Evolutionary conservation across 2,113 vertebrate genomes (phyloP), one percentile per base, ranked within the genome.

Genomic region (Boleophthalmus pectinirostris): DNA sequence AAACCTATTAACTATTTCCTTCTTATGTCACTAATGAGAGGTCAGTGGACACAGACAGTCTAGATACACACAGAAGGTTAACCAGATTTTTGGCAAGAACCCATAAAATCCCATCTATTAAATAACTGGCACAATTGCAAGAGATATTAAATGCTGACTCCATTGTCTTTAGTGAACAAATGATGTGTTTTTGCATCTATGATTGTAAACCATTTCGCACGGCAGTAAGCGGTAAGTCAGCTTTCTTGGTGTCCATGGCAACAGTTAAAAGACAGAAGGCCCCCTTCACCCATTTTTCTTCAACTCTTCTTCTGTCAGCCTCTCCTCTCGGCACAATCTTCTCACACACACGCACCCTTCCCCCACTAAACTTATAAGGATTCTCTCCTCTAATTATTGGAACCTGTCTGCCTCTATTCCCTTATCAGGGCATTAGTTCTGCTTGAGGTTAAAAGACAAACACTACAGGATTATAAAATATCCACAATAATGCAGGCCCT

Each of bases 241-340:
- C 67, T 77, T 92, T 90, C 88, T 87, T 80, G 82, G 92, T 92
- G 86, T 92, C 95, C 93, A 93, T 95, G 92, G 94, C 92, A 96
- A 96, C 95, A 67, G 87, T 69, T 64, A 89, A 79, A 84, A 91
- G 84, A 92, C 91, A 91, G 91, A 92, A 92, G 84, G 89, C 88
- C 83, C 81, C 90, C 75, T 74, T 79, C 82, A 81, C 84, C 69
- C 87, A 88, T 92, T 82, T 64, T 63, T 63, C 63, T 46, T 78
- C 70, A 65, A 67, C 57, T 76, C 75, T 58, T 80, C 57, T 72
- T 70, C 66, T 63, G 4, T 67, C 78, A 66, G 46, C 68, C 61
- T 60, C 66, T 77, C 70, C 64, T 46, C 70, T 82, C 25, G 38
- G 63, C 66, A 75, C 5, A 29, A n/a, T 73, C 56, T 56, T 65